phyloP scores from a whole-genome alignment of 2,113 vertebrate genomes.

The Colius striatus region DNA sequence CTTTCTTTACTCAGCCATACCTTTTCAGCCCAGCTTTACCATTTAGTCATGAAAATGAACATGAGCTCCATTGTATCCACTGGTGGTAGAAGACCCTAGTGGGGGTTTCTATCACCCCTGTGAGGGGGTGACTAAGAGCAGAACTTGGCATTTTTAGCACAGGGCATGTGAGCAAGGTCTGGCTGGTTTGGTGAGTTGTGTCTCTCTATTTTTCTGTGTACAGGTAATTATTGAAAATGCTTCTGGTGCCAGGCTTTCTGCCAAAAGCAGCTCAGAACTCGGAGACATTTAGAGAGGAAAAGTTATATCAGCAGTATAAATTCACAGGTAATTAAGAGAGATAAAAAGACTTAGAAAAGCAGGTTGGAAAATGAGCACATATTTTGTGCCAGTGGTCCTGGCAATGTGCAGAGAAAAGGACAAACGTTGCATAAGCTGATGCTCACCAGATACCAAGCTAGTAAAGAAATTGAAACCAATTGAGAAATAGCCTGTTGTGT shows the following conservation, averaged over 20 bases:
- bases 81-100: not conserved
- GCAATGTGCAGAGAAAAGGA: not conserved
- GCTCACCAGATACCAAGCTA: not conserved
- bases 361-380: not conserved
- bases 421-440: not conserved
- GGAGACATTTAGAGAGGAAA: not conserved
- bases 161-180: not conserved
- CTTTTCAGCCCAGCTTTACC: not conserved
- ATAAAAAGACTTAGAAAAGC: not conserved
- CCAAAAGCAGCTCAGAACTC: not conserved
- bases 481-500: not conserved
- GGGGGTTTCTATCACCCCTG: not conserved
- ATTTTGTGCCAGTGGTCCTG: not conserved
- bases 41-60: not conserved
- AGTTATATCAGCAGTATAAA: not conserved
- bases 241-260: not conserved
- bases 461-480: not conserved
- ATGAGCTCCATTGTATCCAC: not conserved
- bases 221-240: not conserved
- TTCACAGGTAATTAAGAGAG: not conserved
- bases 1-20: not conserved
- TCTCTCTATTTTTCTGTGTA: not conserved
- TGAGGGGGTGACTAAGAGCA: not conserved
- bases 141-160: not conserved
- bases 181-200: not conserved